phyloP scores from a whole-genome alignment of 1,140 invertebrate genomes.

The Ceratosolen solmsi region DNA sequence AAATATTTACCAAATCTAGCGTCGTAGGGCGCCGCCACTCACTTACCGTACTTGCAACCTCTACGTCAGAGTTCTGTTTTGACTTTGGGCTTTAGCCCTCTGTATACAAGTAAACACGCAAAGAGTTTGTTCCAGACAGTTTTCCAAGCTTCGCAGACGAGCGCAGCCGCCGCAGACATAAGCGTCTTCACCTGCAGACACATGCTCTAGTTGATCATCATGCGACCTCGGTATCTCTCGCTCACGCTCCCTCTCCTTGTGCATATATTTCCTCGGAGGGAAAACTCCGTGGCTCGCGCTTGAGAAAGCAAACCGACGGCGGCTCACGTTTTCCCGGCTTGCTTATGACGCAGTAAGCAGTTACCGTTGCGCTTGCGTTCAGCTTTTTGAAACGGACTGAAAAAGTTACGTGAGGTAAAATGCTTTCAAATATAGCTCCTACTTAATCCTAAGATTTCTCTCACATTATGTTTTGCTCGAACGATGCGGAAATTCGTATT shows the following conservation, averaged over 20 bases:
- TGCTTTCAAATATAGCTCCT: conserved; percentile 8
- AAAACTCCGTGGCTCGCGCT: conserved; percentile 21
- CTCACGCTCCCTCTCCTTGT: background rate
- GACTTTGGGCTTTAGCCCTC: conserved; percentile 20
- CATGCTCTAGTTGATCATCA: conserved; percentile 55
- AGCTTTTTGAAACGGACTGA: conserved; percentile 57
- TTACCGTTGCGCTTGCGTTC: conserved; percentile 48
- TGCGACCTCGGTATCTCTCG: conserved; percentile 20
- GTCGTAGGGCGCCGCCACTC: background rate
- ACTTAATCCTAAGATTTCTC: conserved; percentile 26
- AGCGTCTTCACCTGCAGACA: conserved; percentile 56
- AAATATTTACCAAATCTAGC: background rate
- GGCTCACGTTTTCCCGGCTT: conserved; percentile 55
- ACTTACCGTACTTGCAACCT: too few species aligned
- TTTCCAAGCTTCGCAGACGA: conserved; percentile 28
- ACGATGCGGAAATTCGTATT: background rate
- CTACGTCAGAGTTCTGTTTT: background rate
- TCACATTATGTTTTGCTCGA: conserved; percentile 9
- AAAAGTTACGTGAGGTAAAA: conserved; percentile 41
- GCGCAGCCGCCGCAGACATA: conserved; percentile 17
- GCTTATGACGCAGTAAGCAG: conserved; percentile 60
- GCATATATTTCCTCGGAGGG: background rate
- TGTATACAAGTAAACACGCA: conserved; percentile 1
- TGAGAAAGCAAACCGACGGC: conserved; percentile 32
- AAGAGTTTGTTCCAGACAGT: conserved; percentile 54